Percentiles rank a stretch among this genome's conserved stretches.
Evolutionary conservation across 2,888 invertebrate species (phyloP).

Genomic region (Phragmatobia fuliginosa): DNA sequence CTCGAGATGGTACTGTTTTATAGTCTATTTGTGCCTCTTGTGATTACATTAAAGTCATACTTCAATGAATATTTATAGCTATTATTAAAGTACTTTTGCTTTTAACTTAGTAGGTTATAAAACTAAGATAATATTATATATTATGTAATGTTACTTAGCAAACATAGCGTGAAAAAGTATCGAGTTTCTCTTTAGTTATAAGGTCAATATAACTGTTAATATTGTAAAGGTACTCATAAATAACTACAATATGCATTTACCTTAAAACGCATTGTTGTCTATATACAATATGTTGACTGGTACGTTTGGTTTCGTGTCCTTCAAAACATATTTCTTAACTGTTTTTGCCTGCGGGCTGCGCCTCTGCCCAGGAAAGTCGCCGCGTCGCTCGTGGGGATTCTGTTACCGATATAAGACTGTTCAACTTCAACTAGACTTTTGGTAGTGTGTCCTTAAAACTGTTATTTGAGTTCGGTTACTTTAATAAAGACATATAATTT

Average conservation of each 20-base stretch:
- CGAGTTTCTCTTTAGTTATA: slow-evolving; percentile 1
- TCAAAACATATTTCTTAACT: background rate
- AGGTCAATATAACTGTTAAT: background rate
- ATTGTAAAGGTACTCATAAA: background rate
- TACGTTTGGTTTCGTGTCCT: background rate
- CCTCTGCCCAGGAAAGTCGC: too few species aligned
- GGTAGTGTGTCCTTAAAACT: too few species aligned
- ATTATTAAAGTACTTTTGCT: background rate
- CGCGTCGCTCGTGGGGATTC: too few species aligned
- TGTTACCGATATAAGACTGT: too few species aligned
- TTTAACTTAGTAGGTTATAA: background rate
- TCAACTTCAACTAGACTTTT: too few species aligned
- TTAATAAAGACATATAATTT: too few species aligned
- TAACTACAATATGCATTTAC: background rate
- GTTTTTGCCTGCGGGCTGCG: too few species aligned
- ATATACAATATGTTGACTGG: background rate
- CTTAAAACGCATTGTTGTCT: background rate
- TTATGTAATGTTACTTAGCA: background rate
- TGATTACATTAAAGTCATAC: slow-evolving; percentile 15
- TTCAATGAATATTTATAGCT: slow-evolving; percentile 38
- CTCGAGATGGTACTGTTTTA: slow-evolving; percentile 4
- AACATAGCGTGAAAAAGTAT: background rate
- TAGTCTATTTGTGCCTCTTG: slow-evolving; percentile 7
- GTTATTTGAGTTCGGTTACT: too few species aligned
- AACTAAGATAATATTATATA: background rate